Evolutionary conservation across 2,888 invertebrate species (phyloP), one percentile per base, ranked within the genome.

Genomic region (Marasmarcha lunaedactyla): DNA sequence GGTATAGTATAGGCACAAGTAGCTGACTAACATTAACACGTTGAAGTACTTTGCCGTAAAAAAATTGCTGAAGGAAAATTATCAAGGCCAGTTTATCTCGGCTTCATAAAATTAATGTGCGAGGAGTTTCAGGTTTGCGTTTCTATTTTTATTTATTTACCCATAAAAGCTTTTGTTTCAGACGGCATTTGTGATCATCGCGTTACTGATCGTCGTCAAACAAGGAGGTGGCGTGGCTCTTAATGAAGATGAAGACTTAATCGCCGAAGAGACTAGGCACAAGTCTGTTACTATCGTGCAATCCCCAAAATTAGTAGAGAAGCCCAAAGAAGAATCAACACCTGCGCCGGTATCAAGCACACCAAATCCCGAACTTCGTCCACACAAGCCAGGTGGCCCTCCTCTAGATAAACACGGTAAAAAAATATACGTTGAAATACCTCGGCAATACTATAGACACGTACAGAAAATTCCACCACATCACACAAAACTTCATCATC

Each of bases 141-240:
- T 20, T 5, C 7, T 20, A 20, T 5, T 5, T 20, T 20, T 20
- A 20, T 30, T 30, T 9, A 7, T 30, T 30, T n/a, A n/a, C n/a
- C n/a, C n/a, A n/a, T n/a, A n/a, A n/a, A n/a, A n/a, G n/a, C 10
- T 34, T 55, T 54, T 45, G 12, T 48, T 69, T 35, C 77, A 81
- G 83, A 71, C 74, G 70, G 63, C 73, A 73, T 71, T 78, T 68
- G 70, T 81, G 73, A 71, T 81, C 69, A 60, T 69, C 59, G 66
- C 69, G 63, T 66, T 79, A 70, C 72, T 69, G 71, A 71, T 79
- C 69, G 69, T 66, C 71, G 68, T 78, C 68, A 66, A 62, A 60
- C 59, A 66, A 65, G 65, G 64, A 49, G 50, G 57, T 63, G 69
- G 65, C 57, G 72, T 64, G 54, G 63, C 63, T 55, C 65, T 64